Evolutionary conservation across 2,797 vertebrate species (phyloP).

Genomic region (Melanotaenia trifasciata): DNA sequence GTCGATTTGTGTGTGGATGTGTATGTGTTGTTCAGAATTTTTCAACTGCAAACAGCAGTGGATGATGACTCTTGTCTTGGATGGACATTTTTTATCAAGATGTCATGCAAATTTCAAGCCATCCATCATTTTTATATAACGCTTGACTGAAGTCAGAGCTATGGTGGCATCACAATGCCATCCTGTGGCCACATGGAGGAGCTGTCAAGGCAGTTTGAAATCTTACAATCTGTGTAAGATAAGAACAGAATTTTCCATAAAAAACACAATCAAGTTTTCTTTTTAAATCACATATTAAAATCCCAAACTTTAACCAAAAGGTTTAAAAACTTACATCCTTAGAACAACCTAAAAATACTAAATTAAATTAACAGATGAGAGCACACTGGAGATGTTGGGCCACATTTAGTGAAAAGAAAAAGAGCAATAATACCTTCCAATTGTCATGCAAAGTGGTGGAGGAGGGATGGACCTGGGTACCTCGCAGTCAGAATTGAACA

Average conservation of each 20-base stretch:
- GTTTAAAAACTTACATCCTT: background rate
- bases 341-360: background rate
- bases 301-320: background rate
- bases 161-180: slow-evolving; percentile 67
- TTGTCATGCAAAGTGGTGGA: too few relatives aligned
- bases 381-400: too few relatives aligned
- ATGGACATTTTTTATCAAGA: slow-evolving; percentile 70
- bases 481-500: background rate
- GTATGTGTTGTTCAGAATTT: slow-evolving; percentile 32
- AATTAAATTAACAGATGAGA: too few relatives aligned
- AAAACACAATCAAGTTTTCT: too few relatives aligned
- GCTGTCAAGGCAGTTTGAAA: slow-evolving; percentile 1
- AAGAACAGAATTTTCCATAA: background rate
- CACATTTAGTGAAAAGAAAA: background rate
- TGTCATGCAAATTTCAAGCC: slow-evolving; percentile 74
- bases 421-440: too few relatives aligned
- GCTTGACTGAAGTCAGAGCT: slow-evolving; percentile 18
- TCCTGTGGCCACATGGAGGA: slow-evolving; percentile 54
- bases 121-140: slow-evolving; percentile 78
- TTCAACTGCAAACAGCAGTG: slow-evolving; percentile 28
- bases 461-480: background rate
- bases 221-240: background rate
- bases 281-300: background rate
- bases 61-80: slow-evolving; percentile 46
- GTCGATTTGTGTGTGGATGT: slow-evolving; percentile 26